Evolutionary conservation across 1,140 invertebrate species (phyloP), one percentile per base, ranked within the genome.

Genomic region (Idris sp.): DNA sequence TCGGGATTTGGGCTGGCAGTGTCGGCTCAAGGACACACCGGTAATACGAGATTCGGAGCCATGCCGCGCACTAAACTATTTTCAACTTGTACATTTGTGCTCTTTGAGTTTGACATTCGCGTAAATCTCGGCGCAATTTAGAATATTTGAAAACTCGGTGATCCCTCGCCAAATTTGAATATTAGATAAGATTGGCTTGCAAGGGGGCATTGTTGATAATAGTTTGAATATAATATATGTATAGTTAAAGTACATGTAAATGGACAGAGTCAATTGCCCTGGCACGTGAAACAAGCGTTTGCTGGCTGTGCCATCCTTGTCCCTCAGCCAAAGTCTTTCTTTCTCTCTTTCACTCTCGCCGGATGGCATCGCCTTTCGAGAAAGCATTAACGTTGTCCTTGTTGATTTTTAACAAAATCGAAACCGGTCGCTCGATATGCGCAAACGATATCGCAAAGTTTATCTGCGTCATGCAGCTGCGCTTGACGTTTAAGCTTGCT

Each of bases 1-100:
- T 49, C 46, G 68, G 74, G 51, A 53, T 74, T 68, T 71, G 35
- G 53, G 53, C 48, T 33, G 54, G 73, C 15, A 54, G 74, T 38
- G 35, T 43, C 16, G 46, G 33, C 53, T 75, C 81, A 86, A 86
- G 84, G 85, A 85, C 84, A 82, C 79, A 78, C 51, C 72, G 77
- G 85, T 85, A 86, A 86, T 80, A 67, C 72, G 83, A 86, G 83
- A 78, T 77, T 73, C 56, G 74, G 71, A 80, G 76, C 74, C 79
- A 81, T 80, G 74, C 79, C 77, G 80, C 74, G 82, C n/a, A n/a
- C n/a, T n/a, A 83, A 81, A 81, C 82, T 71, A 79, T 81, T 83
- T 71, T 64, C 74, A 75, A 82, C 80, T 84, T 83, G n/a, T n/a
- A n/a, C n/a, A n/a, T n/a, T n/a, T n/a, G n/a, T n/a, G n/a, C n/a